These are phyloP conservation scores for Olivierus martensii DNA, from an alignment of 1,140 invertebrate species.

Conservation along the genomic window DNA sequence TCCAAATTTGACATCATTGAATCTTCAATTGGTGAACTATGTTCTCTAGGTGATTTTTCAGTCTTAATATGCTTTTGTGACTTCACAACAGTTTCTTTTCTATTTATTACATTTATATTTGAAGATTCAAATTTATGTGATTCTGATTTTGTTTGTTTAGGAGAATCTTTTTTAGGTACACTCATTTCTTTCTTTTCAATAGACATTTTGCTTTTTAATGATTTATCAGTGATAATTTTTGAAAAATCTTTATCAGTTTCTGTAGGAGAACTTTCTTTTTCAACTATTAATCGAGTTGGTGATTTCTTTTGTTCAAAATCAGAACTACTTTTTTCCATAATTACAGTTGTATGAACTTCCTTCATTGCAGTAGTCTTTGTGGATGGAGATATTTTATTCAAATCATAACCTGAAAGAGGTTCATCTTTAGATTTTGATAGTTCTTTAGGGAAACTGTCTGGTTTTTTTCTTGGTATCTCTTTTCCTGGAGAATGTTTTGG, in stretches of 20 bases:
- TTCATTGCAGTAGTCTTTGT: too few species aligned
- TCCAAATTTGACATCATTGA: background rate
- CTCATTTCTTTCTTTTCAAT: background rate
- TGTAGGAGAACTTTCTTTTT: background rate
- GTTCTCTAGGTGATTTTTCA: constrained; percentile 1
- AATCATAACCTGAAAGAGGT: too few species aligned
- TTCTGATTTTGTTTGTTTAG: background rate
- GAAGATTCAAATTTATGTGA: background rate
- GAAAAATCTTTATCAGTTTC: background rate
- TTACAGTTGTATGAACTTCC: too few species aligned
- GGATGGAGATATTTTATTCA: too few species aligned
- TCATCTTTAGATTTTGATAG: too few species aligned
- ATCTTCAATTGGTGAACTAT: background rate
- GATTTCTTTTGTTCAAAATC: too few species aligned
- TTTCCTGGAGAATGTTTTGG: background rate
- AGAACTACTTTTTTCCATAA: too few species aligned
- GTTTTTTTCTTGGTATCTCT: background rate
- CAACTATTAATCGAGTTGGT: too few species aligned
- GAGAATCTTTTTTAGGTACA: background rate
- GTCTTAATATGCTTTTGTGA: background rate
- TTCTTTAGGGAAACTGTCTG: too few species aligned
- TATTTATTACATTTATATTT: background rate
- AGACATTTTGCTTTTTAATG: background rate
- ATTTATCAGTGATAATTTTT: background rate
- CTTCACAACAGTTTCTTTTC: background rate